Conservation (phyloP, 2,797 vertebrate genomes). For the Fratercula arctica region DNA sequence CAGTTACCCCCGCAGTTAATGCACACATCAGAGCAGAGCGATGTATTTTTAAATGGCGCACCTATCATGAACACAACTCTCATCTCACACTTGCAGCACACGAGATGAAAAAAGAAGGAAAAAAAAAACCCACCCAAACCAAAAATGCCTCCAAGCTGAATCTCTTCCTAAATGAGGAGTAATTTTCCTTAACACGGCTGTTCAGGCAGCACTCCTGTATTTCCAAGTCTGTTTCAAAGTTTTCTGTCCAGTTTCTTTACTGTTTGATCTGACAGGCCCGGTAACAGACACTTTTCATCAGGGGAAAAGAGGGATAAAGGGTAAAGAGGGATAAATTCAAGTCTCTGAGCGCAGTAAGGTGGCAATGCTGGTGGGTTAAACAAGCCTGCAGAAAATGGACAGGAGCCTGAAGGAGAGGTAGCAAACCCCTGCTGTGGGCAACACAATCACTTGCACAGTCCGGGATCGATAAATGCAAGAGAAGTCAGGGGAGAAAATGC, state of each 20-base stretch:
- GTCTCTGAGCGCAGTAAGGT: not conserved
- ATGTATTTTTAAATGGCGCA: not conserved
- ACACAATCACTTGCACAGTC: fast-evolving
- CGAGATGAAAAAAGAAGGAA: not conserved
- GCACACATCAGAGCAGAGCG: fast-evolving
- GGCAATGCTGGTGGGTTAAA: not conserved
- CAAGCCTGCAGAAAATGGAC: not conserved
- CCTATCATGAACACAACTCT: not conserved
- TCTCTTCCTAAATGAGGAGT: not conserved
- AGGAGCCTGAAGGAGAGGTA: not conserved
- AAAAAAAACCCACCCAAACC: not conserved
- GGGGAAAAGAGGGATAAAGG: not conserved
- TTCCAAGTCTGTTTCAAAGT: not conserved
- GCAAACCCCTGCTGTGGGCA: not conserved
- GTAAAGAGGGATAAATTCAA: not conserved
- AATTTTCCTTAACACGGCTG: not conserved
- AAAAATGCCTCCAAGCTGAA: not conserved
- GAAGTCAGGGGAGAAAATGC: not conserved
- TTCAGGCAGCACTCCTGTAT: not conserved
- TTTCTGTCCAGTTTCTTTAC: not conserved
- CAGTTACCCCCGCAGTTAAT: not conserved
- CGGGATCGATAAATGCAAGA: not conserved
- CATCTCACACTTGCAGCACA: not conserved
- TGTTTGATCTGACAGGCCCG: fast-evolving
- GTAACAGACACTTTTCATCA: not conserved